phyloP scores from a whole-genome alignment of 2,113 vertebrate species.

The Progne subis region DNA sequence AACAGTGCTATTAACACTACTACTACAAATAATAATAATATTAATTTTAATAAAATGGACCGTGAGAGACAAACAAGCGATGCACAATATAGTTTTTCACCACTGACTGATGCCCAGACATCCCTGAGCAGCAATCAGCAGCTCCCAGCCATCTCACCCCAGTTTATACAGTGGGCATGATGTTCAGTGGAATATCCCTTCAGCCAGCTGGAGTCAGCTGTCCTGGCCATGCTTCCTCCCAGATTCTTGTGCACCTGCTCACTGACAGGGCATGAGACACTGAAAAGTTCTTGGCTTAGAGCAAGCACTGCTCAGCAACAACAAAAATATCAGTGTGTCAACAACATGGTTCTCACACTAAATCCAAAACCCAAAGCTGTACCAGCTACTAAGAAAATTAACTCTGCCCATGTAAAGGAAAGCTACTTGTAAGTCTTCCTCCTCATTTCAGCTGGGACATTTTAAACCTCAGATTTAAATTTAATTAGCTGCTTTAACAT shows the following conservation, averaged over 20 bases:
- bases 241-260: background rate
- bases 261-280: background rate
- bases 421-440: too few relatives aligned
- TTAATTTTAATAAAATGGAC: background rate
- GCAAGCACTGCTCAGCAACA: background rate
- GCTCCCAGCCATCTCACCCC: background rate
- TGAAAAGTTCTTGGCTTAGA: background rate
- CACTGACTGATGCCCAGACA: background rate
- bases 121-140: accelerated
- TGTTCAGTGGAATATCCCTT: background rate
- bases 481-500: background rate
- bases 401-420: background rate
- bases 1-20: background rate
- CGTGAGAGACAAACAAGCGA: background rate
- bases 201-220: background rate
- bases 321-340: background rate
- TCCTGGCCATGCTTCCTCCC: background rate
- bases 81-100: background rate
- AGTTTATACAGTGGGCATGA: background rate
- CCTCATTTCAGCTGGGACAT: background rate
- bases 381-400: background rate
- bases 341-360: background rate
- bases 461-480: background rate
- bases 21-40: accelerated
- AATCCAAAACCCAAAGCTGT: background rate